Base-by-base conservation (phyloP, 1,140 invertebrate species). In the Diploscapter pachys region DNA sequence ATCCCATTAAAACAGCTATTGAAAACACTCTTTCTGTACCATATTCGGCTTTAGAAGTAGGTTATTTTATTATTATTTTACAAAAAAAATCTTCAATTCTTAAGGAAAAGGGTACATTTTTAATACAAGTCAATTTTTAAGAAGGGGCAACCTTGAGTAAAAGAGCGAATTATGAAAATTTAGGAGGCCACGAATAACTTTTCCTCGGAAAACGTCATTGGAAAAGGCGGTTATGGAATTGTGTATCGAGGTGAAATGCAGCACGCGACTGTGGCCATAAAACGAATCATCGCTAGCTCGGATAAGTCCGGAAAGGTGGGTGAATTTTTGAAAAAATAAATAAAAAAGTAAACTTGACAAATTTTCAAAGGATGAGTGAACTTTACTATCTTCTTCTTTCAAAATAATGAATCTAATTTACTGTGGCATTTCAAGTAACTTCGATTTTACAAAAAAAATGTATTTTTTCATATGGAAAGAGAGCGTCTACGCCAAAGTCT, bases 231-330 rank as follows among this genome's bases (percentile, higher is more conserved):
- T 3, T 84, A 83, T 67, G 82, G 82, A n/a, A 91, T 90, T 51
- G 95, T 98, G 2, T 98, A 91, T 82, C 91, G 91, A 89, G 94
- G 93, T 11, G 89, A 63, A 95, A 94, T 93, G 94, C 95, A 85
- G 91, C 92, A 75, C 91, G 92, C 0, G 88, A 91, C 79, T 31
- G 91, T 98, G 50, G 98, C 97, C 87, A 89, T 90, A 76, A 90
- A 97, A 59, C 88, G 89, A 82, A 73, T 76, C 8, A 79, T 73
- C n/a, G 65, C 64, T 2, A 52, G 56, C 52, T 52, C 52, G 56
- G 66, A n/a, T 11, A 68, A 54, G 66, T 52, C 52, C 49, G 56
- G 56, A 53, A 52, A 68, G 63, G 63, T 65, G 9, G 11, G 59
- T 65, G n/a, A 31, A 55, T 71, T 66, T 13, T 71, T 13, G 13